Conservation (phyloP, 1,140 invertebrate species). For the Drosophila paulistorum region DNA sequence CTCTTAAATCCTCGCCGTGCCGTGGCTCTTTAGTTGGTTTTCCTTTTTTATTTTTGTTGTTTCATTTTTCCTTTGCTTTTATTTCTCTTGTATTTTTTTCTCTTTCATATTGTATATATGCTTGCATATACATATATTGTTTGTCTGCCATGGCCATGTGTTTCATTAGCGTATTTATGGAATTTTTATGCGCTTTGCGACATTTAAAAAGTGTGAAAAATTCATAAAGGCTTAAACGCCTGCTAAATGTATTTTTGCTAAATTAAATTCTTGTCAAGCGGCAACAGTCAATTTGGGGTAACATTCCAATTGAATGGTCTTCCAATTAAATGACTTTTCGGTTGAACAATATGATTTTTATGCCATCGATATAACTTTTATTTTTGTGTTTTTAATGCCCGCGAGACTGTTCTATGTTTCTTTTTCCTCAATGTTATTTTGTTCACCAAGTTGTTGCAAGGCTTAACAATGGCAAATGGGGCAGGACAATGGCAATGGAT, state of each 20-base stretch:
- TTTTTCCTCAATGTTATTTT: background rate
- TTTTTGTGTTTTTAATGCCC: background rate
- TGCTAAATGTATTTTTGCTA: conserved; percentile 49
- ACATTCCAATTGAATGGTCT: conserved; percentile 36
- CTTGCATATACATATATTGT: background rate
- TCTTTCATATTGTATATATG: conserved; percentile 1
- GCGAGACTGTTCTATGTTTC: background rate
- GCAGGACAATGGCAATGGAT: background rate
- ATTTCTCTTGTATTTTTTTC: background rate
- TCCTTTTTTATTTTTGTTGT: conserved; percentile 4
- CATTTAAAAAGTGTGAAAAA: conserved; percentile 66
- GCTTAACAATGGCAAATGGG: background rate
- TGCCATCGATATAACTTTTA: background rate
- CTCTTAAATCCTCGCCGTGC: conserved; percentile 17
- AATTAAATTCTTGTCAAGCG: conserved; percentile 51
- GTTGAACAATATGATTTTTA: conserved; percentile 7
- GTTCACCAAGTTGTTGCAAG: background rate
- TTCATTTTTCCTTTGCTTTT: background rate
- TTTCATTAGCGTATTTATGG: conserved; percentile 78
- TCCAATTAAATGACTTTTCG: conserved; percentile 12
- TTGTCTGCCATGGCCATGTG: conserved; percentile 47
- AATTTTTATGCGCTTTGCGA: conserved; percentile 64
- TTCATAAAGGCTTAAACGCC: conserved; percentile 39
- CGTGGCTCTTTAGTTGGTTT: background rate
- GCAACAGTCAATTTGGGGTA: conserved; percentile 13